Conservation (phyloP, 2,113 vertebrate genomes). For the Mus pahari region DNA sequence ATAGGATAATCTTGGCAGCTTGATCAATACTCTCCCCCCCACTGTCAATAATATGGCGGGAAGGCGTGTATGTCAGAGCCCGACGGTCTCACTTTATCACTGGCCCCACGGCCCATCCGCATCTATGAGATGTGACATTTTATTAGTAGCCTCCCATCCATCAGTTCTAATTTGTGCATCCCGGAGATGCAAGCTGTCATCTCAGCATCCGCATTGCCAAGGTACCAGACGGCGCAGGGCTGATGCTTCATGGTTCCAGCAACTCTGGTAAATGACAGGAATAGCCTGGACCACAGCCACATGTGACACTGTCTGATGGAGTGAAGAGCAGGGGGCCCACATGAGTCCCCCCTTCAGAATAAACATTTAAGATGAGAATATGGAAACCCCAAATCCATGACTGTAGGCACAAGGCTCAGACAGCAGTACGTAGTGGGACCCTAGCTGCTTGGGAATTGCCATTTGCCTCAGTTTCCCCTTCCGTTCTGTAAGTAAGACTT, state of each 20-base stretch:
- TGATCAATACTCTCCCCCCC: constrained; percentile 89
- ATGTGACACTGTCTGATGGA: constrained; percentile 48
- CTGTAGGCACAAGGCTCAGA: too few species aligned
- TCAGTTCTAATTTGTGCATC: constrained; percentile 83
- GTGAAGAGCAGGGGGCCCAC: constrained; percentile 67
- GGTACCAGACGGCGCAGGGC: constrained; percentile 67
- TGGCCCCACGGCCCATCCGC: constrained; percentile 83
- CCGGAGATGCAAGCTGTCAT: constrained; percentile 80
- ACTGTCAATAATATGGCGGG: constrained; percentile 85
- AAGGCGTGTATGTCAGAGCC: constrained; percentile 86
- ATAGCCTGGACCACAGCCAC: constrained; percentile 56
- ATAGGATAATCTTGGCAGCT: constrained; percentile 91
- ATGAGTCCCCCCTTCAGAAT: neutral
- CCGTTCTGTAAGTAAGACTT: neutral
- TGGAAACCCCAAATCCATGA: neutral
- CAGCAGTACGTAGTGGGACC: neutral
- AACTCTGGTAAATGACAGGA: constrained; percentile 50
- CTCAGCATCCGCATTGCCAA: constrained; percentile 64
- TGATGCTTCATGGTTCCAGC: constrained; percentile 57
- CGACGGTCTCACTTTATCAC: constrained; percentile 92
- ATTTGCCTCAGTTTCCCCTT: neutral
- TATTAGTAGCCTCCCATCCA: constrained; percentile 84
- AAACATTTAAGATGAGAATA: neutral
- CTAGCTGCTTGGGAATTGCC: neutral
- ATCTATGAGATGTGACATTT: constrained; percentile 86